Evolutionary conservation across 2,113 vertebrate species (phyloP), one percentile per base, ranked within the genome.

Genomic region (Elephantulus edwardii): DNA sequence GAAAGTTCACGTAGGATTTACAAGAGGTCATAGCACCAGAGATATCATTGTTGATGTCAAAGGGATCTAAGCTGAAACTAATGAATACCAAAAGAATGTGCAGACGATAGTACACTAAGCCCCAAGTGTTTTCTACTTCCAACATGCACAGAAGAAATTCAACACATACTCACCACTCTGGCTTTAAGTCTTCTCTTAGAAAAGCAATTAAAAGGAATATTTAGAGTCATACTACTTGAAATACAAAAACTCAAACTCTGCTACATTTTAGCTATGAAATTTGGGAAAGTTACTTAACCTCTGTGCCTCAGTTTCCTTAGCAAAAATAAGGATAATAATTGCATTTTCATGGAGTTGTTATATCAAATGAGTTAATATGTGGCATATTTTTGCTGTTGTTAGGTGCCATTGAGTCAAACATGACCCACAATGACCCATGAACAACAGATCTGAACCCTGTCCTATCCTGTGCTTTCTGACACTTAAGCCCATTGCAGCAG

Each of bases 191-290:
- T 22, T 88, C 9, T 82, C 60, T 77, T 74, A 90, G 6, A 54
- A 16, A 44, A 75, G n/a, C 10, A 2, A 84, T 70, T 28, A 50
- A 68, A 85, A 87, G 7, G 38, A 72, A 12, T 56, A 28, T 82
- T 70, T 38, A 56, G 40, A 90, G 52, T 68, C 33, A 75, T 38
- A 72, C 72, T 71, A 80, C 42, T 87, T 84, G 13, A 26, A 71
- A 86, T 79, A n/a, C 72, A 62, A 94, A 92, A 88, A 30, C 40
- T 11, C 19, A 40, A 90, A 22, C 40, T 86, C 66, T 71, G 13
- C n/a, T 24, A 40, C n/a, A 77, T 83, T 85, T 8, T 54, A 80
- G 7, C 2, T 58, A 1, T 46, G 13, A 56, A 83, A 86, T 58
- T 79, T 62, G 33, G 58, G 8, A 33, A 84, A 56, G 9, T 70